Evolutionary conservation across 2,888 invertebrate species (phyloP).

Genomic region (Acleris cristana): DNA sequence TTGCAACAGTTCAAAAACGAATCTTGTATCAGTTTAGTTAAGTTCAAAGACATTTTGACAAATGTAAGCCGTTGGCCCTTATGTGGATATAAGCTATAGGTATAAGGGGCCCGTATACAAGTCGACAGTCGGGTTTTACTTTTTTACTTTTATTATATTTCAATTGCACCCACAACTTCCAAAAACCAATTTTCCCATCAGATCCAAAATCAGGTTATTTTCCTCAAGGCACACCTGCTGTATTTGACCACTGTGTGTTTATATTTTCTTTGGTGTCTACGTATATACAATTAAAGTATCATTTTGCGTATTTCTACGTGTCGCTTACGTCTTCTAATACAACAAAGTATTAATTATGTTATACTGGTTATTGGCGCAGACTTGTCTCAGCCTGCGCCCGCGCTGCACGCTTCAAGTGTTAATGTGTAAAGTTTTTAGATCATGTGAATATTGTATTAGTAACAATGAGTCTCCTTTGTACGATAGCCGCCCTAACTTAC

Average conservation of each 20-base stretch:
- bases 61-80: too few species aligned
- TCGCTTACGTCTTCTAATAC: not conserved
- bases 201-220: not conserved
- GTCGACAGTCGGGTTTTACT: too few species aligned
- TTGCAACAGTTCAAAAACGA: too few species aligned
- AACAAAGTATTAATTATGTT: not conserved
- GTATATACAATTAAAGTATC: slow-evolving; percentile 1
- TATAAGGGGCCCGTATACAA: too few species aligned
- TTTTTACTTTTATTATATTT: too few species aligned
- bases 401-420: not conserved
- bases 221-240: slow-evolving; percentile 12
- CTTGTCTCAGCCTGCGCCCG: not conserved
- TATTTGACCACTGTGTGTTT: not conserved
- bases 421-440: not conserved
- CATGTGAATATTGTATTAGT: slow-evolving; percentile 13
- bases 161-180: too few species aligned
- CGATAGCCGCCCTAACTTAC: slow-evolving; percentile 22
- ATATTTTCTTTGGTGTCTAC: not conserved
- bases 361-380: not conserved
- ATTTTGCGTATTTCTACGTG: not conserved
- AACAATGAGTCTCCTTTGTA: slow-evolving; percentile 22
- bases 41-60: too few species aligned
- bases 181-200: too few species aligned
- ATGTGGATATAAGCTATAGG: too few species aligned
- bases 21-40: too few species aligned